phyloP scores from a whole-genome alignment of 2,113 vertebrate genomes.

The Trichechus manatus region DNA sequence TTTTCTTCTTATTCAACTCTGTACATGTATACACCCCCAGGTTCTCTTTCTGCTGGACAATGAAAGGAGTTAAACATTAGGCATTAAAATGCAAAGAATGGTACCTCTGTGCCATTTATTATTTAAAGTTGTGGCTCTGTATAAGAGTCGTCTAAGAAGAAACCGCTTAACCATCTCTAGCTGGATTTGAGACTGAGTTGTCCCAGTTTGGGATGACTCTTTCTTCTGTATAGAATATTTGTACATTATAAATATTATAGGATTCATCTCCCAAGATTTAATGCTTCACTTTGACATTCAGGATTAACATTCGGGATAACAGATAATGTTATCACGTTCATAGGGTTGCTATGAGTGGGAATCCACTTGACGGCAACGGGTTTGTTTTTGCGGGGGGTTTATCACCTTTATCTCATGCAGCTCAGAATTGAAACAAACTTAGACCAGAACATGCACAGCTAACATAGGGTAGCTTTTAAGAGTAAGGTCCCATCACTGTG shows the following conservation, averaged over 20 bases:
- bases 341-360: no score
- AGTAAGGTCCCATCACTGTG: background rate
- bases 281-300: background rate
- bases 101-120: background rate
- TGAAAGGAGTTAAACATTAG: conserved; percentile 37
- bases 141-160: background rate
- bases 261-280: background rate
- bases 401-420: background rate
- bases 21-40: background rate
- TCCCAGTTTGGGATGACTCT: background rate
- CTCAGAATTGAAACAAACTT: conserved; percentile 49
- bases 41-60: background rate
- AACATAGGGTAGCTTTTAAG: background rate
- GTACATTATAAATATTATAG: background rate
- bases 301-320: background rate
- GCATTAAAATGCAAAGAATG: background rate
- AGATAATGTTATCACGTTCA: background rate
- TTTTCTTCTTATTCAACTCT: conserved; percentile 52
- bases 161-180: background rate
- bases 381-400: background rate
- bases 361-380: no score
- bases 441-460: background rate
- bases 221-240: background rate
- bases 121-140: background rate
- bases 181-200: background rate